These are phyloP conservation scores for Lycodopsis pacificus DNA, from an alignment of 2,797 vertebrate genomes.

Conservation along the genomic window DNA sequence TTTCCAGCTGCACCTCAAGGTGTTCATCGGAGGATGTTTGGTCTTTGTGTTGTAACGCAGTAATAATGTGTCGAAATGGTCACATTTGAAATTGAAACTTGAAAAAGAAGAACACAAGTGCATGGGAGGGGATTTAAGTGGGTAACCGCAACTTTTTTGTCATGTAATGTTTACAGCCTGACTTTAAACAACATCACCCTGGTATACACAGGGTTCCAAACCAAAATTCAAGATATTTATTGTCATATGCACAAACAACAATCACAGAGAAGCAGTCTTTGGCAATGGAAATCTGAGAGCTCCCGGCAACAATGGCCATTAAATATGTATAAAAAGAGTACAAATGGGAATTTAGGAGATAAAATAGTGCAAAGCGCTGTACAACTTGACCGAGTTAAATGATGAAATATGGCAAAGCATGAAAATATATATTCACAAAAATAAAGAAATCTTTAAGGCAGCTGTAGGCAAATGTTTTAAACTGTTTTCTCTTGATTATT, in stretches of 20 bases:
- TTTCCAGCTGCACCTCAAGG: neutral
- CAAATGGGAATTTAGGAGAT: neutral
- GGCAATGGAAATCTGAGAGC: neutral
- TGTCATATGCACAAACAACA: neutral
- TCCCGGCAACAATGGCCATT: neutral
- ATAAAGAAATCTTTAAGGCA: neutral
- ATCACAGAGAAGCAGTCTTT: neutral
- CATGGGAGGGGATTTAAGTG: neutral
- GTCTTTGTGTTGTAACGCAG: neutral
- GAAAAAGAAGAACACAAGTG: neutral
- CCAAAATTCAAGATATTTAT: neutral
- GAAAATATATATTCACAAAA: neutral
- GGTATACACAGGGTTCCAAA: neutral
- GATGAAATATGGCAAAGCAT: neutral
- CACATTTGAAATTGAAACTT: constrained; percentile 12
- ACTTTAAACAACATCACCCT: neutral
- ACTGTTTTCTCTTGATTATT: neutral
- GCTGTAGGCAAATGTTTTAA: neutral
- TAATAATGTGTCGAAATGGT: constrained; percentile 15
- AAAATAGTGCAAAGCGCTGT: neutral
- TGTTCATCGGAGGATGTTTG: neutral
- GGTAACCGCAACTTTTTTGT: neutral
- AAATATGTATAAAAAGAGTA: neutral
- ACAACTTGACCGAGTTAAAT: neutral
- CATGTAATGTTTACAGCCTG: neutral